These are phyloP conservation scores for Erebia aethiops DNA, from an alignment of 2,888 invertebrate species.

Conservation along the genomic window DNA sequence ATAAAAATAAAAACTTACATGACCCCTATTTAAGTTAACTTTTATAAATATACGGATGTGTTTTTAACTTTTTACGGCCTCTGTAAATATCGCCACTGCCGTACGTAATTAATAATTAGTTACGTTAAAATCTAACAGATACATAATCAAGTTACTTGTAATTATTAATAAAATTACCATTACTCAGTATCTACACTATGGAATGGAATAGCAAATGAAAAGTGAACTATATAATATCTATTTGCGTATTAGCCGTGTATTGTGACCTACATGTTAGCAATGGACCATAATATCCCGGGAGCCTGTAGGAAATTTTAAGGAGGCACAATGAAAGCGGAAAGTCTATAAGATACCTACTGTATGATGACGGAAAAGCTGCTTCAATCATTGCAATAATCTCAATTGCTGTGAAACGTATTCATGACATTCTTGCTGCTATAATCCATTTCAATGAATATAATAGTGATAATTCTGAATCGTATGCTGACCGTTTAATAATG, in stretches of 20 bases:
- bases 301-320: neutral
- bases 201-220: constrained; percentile 40
- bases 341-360: neutral
- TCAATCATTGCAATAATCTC: too few relatives aligned
- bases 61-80: constrained; percentile 32
- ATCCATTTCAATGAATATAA: too few relatives aligned
- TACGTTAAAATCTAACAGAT: constrained; percentile 32
- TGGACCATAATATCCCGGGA: constrained; percentile 19
- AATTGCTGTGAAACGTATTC: too few relatives aligned
- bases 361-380: too few relatives aligned
- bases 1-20: constrained; percentile 78
- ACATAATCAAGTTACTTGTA: constrained; percentile 27
- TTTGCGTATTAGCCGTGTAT: constrained; percentile 22
- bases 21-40: constrained; percentile 46
- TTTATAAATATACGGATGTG: constrained; percentile 44
- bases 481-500: too few relatives aligned
- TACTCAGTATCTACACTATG: constrained; percentile 33
- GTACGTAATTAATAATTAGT: constrained; percentile 18
- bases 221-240: constrained; percentile 29
- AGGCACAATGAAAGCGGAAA: neutral
- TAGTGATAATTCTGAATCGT: too few relatives aligned
- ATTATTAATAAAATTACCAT: constrained; percentile 33
- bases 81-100: constrained; percentile 34
- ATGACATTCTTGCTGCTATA: too few relatives aligned
- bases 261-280: constrained; percentile 34